Base-by-base conservation (phyloP, 1,140 invertebrate genomes). In the Solenopsis fugax region DNA sequence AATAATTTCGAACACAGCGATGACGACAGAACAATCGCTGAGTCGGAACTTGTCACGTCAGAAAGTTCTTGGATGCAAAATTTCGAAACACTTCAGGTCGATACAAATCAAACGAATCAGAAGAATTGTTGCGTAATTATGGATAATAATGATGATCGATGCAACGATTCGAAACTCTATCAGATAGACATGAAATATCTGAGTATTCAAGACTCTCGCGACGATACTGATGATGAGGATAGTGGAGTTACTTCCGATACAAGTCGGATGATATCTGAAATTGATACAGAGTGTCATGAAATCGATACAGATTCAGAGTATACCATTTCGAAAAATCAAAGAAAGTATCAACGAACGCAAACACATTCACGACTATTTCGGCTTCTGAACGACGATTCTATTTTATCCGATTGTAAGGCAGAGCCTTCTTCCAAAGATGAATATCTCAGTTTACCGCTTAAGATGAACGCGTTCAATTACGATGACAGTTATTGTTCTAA, bases 321-420 rank as follows among this genome's bases (percentile, higher is more conserved):
- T 75, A 95, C 95, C 82, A 94, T 96, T 3, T 89, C 96, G n/a
- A 95, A 95, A 18, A 96, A 96, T 88, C 94, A 96, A 78, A 96
- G 95, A 6, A 95, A 95, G 75, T 97, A 97, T 90, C 96, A 97
- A 92, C 94, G 97, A 72, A 97, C 97, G 2, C 96, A 97, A 60
- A 97, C 97, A 6, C 97, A 97, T 94, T 97, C 97, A 18, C 95
- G 97, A 78, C 93, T 97, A 16, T 97, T 97, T 86, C 96, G 96
- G 91, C 92, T 97, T 2, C 91, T 97, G 29, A 96, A 96, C 89
- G 96, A 97, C 69, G 97, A 97, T 88, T 95, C 94, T 77, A 62
- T 91, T 3, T 52, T 89, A 9, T 90, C 93, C 58, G 89, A 94
- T 21, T 50, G 81, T 10, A 93, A 2, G n/a, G 7, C 93, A 69